phyloP scores from a whole-genome alignment of 2,797 vertebrate genomes.

The Halcyon leucocephala region DNA sequence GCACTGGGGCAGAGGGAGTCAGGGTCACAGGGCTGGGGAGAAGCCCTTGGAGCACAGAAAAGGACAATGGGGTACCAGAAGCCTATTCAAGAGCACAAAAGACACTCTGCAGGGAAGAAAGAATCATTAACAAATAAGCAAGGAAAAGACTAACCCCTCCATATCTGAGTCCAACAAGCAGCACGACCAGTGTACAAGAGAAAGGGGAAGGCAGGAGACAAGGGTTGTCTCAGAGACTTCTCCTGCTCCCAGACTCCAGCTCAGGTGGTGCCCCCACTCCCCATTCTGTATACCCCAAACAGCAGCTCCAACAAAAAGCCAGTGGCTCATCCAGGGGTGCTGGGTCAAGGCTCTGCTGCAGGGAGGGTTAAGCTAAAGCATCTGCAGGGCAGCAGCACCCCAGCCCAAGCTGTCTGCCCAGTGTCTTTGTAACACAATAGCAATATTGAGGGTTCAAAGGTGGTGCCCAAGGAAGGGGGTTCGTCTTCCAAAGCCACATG shows the following conservation, averaged over 20 bases:
- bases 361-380: not conserved
- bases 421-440: not conserved
- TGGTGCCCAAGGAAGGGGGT: not conserved
- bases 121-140: not conserved
- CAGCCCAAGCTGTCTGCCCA: not conserved
- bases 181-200: accelerated
- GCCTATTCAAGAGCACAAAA: slow-evolving; percentile 24
- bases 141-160: not conserved
- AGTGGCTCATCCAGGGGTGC: not conserved
- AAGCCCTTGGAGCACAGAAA: not conserved
- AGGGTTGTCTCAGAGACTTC: not conserved
- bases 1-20: not conserved
- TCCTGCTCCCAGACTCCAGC: not conserved
- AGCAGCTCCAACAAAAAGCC: not conserved
- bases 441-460: not conserved
- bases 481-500: not conserved
- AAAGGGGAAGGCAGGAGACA: not conserved
- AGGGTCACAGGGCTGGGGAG: not conserved
- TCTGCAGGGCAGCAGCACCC: not conserved
- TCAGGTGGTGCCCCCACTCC: not conserved
- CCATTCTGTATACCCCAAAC: not conserved
- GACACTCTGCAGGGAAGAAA: not conserved
- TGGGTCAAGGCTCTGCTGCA: not conserved
- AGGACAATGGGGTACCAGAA: slow-evolving; percentile 1
- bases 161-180: not conserved